Evolutionary conservation across 2,797 vertebrate species (phyloP), one percentile per base, ranked within the genome.

Genomic region (Sebastes melanostomus): DNA sequence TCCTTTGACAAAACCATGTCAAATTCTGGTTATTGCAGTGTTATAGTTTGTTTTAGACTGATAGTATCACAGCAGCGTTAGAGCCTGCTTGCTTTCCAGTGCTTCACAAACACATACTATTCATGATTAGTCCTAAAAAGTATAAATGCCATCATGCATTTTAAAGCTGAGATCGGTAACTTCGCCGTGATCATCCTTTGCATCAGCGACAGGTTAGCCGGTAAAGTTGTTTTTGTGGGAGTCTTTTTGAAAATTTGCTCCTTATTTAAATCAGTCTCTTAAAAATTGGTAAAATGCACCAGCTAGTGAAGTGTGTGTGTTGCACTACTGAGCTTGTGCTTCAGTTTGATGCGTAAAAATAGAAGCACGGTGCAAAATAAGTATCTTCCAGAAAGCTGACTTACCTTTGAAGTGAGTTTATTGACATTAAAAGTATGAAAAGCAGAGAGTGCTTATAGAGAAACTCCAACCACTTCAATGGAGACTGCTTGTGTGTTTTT

Each of bases 341-440:
- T 67, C 54, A 24, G 38, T 77, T 56, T 80, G n/a, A 60, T 56
- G 42, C 8, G 2, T 10, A 67, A 13, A 78, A 67, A 72, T 60
- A 29, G n/a, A 18, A 62, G 10, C 20, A 30, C 13, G 11, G 29
- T 50, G 22, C 22, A 38, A 80, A 66, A 67, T 27, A 72, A 58
- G 30, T 36, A 50, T 29, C 34, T 66, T 59, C 13, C 34, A 68
- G 32, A 76, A 75, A 42, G 29, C 55, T 34, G 60, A 25, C 32
- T 56, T 38, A 67, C 46, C 62, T 80, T 66, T 77, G 66, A 84
- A 78, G 74, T 82, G n/a, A 78, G 29, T 1, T 69, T 56, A 69
- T 72, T 61, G 59, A 4, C 27, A 69, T 75, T 32, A 29, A 65
- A 72, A 81, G 25, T 59, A 8, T 13, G 10, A 68, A 71, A 54